phyloP scores from a whole-genome alignment of 1,140 invertebrate species.

The Metopolophium dirhodum region DNA sequence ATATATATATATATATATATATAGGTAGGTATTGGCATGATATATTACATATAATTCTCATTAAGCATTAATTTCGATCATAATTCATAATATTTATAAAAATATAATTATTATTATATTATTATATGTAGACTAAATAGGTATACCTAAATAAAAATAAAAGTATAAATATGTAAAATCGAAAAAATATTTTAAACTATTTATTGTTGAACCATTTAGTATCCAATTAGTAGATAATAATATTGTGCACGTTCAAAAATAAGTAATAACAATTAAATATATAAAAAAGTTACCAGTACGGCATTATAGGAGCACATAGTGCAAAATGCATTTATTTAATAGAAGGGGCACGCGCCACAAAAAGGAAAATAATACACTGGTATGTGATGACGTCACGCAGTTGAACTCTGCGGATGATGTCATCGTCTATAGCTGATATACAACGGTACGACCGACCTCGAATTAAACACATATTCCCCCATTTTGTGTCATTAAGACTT shows the following conservation, averaged over 20 bases:
- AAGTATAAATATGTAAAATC: background rate
- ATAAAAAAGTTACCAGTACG: background rate
- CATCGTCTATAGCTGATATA: constrained; percentile 50
- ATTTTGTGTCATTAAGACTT: background rate
- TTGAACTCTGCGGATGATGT: constrained; percentile 49
- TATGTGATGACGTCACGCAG: constrained; percentile 54
- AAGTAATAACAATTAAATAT: background rate
- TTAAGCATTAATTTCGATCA: too few species aligned
- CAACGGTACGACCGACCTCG: constrained; percentile 37
- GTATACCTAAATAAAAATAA: too few species aligned
- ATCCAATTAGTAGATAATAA: background rate
- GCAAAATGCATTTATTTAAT: constrained; percentile 10
- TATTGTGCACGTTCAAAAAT: background rate
- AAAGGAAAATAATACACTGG: constrained; percentile 44
- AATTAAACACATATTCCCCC: constrained; percentile 40
- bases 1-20: too few species aligned
- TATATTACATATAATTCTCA: too few species aligned
- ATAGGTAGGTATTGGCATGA: too few species aligned
- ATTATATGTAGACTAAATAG: too few species aligned
- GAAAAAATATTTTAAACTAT: background rate
- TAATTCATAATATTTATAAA: too few species aligned
- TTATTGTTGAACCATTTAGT: background rate
- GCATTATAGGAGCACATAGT: background rate
- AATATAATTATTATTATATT: too few species aligned
- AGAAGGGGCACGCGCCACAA: constrained; percentile 10